phyloP scores from a whole-genome alignment of 1,140 invertebrate genomes.

The Dolichoris vasculosae region DNA sequence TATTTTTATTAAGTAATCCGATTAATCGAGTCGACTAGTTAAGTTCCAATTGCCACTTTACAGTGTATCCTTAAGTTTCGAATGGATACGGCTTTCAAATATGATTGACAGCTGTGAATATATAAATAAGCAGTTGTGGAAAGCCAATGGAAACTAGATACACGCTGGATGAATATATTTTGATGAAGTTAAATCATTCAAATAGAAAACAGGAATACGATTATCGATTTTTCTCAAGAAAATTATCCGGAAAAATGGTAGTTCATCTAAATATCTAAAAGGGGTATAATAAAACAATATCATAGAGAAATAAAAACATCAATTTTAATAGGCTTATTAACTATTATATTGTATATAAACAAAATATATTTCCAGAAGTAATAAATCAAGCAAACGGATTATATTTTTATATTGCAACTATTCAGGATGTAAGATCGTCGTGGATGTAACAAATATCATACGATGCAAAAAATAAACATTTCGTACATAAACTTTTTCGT shows the following conservation, averaged over 20 bases:
- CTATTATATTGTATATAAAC: too few relatives aligned
- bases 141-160: neutral
- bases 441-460: too few relatives aligned
- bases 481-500: too few relatives aligned
- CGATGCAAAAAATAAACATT: too few relatives aligned
- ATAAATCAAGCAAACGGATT: neutral
- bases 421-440: neutral
- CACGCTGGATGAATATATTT: neutral
- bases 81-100: neutral
- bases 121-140: neutral
- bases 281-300: neutral
- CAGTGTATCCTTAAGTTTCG: neutral
- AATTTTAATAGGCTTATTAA: neutral
- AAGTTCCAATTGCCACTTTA: neutral
- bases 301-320: neutral
- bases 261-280: neutral
- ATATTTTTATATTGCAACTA: neutral
- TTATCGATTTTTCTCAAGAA: neutral
- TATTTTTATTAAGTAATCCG: neutral
- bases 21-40: neutral
- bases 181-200: neutral
- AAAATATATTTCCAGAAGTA: neutral
- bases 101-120: neutral
- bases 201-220: neutral
- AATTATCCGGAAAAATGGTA: neutral